Conservation (phyloP, 2,797 vertebrate species). For the Enteromius thamalakanensis region DNA sequence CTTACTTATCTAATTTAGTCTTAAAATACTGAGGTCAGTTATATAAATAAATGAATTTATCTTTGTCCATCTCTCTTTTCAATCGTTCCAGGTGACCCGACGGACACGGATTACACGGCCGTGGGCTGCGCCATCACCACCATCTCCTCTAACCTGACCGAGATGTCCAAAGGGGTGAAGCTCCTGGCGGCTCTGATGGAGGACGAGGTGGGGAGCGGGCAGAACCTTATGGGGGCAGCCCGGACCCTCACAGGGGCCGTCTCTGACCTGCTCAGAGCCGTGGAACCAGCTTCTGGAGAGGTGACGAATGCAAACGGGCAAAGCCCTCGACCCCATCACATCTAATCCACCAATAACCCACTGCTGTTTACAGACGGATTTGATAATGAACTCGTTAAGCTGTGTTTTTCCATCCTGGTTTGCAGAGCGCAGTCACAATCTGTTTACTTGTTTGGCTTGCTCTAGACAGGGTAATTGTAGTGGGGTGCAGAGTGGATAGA, state of each 20-base stretch:
- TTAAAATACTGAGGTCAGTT: neutral
- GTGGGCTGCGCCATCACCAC: conserved; percentile 98
- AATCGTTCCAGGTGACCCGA: conserved; percentile 86
- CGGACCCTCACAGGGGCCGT: conserved; percentile 92
- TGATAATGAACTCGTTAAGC: conserved; percentile 18
- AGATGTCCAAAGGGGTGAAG: conserved; percentile 98
- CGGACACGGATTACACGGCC: conserved; percentile 95
- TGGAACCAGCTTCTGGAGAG: conserved; percentile 95
- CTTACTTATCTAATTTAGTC: neutral
- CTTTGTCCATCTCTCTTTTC: neutral
- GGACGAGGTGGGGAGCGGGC: conserved; percentile 93
- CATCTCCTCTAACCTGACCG: conserved; percentile 98
- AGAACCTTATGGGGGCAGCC: conserved; percentile 93
- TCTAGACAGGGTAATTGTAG: conserved; percentile 55
- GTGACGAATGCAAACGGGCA: conserved; percentile 65
- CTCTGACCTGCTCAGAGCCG: conserved; percentile 93
- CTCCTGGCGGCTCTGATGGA: conserved; percentile 96
- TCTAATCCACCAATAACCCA: neutral
- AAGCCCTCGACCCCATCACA: neutral
- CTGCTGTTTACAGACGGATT: conserved; percentile 17
- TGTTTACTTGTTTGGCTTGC: conserved; percentile 54
- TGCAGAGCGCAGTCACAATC: conserved; percentile 15
- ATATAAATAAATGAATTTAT: neutral
- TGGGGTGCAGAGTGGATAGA: conserved; percentile 61
- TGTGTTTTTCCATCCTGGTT: conserved; percentile 22